Evolutionary conservation across 2,888 invertebrate genomes (phyloP).

Genomic region (Eustalomyia histrio): DNA sequence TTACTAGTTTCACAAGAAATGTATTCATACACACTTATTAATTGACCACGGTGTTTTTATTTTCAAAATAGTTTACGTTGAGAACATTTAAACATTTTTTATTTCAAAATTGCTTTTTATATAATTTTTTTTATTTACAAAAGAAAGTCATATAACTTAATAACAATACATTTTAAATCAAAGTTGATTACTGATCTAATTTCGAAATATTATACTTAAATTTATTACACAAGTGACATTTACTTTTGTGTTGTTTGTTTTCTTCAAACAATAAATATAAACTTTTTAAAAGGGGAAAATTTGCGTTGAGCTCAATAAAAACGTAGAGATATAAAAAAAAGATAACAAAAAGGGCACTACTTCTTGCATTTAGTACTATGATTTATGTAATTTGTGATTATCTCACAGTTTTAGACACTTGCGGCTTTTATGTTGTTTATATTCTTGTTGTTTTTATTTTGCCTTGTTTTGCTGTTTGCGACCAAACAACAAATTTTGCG

Average conservation of each 20-base stretch:
- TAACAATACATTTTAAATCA: too few relatives aligned
- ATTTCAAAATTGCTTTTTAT: too few relatives aligned
- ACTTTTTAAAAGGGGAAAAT: not conserved
- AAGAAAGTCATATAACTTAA: too few relatives aligned
- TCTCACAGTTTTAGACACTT: constrained; percentile 61
- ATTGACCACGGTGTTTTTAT: too few relatives aligned
- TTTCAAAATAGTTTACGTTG: too few relatives aligned
- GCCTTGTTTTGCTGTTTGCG: not conserved
- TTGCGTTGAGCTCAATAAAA: not conserved
- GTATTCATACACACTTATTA: too few relatives aligned
- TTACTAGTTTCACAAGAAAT: too few relatives aligned
- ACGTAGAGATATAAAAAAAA: not conserved
- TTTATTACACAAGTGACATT: constrained; percentile 1
- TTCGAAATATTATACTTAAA: not conserved
- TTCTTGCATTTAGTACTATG: constrained; percentile 47
- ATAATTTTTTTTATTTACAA: too few relatives aligned
- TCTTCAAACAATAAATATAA: not conserved
- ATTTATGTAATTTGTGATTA: constrained; percentile 65
- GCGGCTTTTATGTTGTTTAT: constrained; percentile 41
- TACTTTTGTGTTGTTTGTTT: not conserved
- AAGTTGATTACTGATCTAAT: not conserved
- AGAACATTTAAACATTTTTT: too few relatives aligned
- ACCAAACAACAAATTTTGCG: constrained; percentile 47
- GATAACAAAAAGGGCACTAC: constrained; percentile 30
- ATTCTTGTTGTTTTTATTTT: not conserved